Conservation (phyloP, 2,797 vertebrate genomes). For the Tangara arthus region DNA sequence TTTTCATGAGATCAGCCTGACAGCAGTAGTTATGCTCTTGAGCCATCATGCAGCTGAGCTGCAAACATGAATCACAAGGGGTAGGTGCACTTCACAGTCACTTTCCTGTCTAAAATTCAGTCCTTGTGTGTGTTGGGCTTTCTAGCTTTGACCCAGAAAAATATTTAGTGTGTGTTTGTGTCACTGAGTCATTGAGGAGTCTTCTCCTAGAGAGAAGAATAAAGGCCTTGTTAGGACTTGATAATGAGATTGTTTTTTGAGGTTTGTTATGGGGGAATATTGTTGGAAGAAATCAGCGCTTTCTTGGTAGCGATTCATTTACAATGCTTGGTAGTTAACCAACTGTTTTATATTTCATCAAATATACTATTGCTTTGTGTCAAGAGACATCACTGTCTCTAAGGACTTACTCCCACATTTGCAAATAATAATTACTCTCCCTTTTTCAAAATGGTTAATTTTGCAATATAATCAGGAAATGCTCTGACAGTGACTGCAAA, state of each 20-base stretch:
- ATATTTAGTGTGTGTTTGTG: neutral
- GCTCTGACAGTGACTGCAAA: neutral
- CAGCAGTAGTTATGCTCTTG: neutral
- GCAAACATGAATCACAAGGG: neutral
- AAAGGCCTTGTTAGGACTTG: neutral
- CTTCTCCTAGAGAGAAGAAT: neutral
- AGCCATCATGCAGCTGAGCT: neutral
- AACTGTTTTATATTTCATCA: neutral
- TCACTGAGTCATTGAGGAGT: neutral
- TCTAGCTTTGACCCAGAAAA: neutral
- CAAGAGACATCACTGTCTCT: neutral
- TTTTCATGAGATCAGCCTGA: neutral
- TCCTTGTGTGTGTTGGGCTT: neutral
- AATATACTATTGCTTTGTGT: neutral
- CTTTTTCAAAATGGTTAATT: neutral
- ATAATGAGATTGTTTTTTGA: neutral
- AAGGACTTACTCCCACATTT: neutral
- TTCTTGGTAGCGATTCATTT: neutral
- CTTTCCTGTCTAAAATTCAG: neutral
- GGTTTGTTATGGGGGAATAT: neutral
- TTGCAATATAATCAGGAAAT: neutral
- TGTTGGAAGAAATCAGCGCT: neutral
- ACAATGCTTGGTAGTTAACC: neutral
- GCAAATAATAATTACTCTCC: neutral
- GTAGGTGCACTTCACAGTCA: neutral